Base-by-base conservation (phyloP, 2,888 invertebrate genomes). In the Caenorhabditis uteleia region DNA sequence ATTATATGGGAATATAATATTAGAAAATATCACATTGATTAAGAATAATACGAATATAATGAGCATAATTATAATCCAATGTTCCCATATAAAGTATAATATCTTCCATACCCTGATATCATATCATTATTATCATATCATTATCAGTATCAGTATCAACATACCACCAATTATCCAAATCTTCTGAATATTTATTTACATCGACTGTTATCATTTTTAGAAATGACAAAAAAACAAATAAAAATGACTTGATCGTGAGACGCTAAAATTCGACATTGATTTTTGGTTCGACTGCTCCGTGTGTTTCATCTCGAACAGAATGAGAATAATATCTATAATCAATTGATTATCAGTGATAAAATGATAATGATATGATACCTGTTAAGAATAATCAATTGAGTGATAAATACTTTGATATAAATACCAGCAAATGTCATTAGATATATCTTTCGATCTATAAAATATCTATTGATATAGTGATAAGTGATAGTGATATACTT, bases 1-100 rank as follows among this genome's bases (percentile, higher is more conserved):
- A 56, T 51, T 56, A 33, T 46, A 36, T 12, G 62, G 62, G 16
- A 62, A 62, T 25, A 62, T 21, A 27, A 62, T 47, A 31, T 62
- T 62, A 29, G 56, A 51, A 44, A 62, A 62, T 20, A 56, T 31
- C 4, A 50, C 43, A 6, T 56, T 51, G 20, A 39, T 7, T 2
- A 62, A 47, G 1, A 56, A 33, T 8, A 62, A 21, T 38, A 7
- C n/a, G 2, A 62, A 51, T 14, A 56, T 8, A 20, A 31, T 27
- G 23, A 56, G 31, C 18, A 62, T 36, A 31, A 62, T 38, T 2
- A 56, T 12, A 27, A 62, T 56, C 62, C 62, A 62, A 38, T 62
- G 34, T 16, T 51, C 42, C 20, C 42, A n/a, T 14, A 50, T 26
- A 42, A 56, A 55, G 20, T 18, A 29, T 6, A 40, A 49, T n/a